phyloP scores from a whole-genome alignment of 2,888 invertebrate genomes.

The Sphaeridia pumilis region DNA sequence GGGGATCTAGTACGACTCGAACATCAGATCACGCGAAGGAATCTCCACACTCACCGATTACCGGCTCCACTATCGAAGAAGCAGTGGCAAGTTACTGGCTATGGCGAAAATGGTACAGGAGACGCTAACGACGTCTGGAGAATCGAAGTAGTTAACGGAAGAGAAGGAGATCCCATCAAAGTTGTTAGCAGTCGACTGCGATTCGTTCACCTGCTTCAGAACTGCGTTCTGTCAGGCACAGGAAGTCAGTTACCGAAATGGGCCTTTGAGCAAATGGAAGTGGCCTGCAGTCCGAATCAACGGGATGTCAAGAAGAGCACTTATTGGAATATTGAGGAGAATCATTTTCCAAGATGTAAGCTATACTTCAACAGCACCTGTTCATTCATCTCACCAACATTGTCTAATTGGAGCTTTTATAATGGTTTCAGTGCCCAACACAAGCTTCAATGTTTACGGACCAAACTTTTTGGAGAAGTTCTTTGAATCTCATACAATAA shows the following conservation, averaged over 20 bases:
- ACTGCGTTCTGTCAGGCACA: conserved; percentile 74
- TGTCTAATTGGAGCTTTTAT: too few relatives aligned
- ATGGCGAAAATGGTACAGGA: conserved; percentile 84
- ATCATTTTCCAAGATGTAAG: conserved; percentile 67
- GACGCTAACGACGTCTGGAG: conserved; percentile 95
- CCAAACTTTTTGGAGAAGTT: conserved; percentile 80
- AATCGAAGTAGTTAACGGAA: conserved; percentile 62
- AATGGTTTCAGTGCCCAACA: conserved; percentile 72
- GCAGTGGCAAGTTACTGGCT: conserved; percentile 85
- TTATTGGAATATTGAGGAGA: conserved; percentile 91
- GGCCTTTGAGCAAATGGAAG: conserved; percentile 91
- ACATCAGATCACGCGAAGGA: conserved; percentile 68
- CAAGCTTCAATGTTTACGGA: conserved; percentile 81
- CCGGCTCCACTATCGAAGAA: conserved; percentile 78
- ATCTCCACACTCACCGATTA: conserved; percentile 83
- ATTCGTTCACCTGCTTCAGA: conserved; percentile 75
- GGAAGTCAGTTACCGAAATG: conserved; percentile 90
- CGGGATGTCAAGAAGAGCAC: conserved; percentile 60
- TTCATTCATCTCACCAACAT: too few relatives aligned
- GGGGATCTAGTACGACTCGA: conserved; percentile 82
- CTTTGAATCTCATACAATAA: conserved; percentile 89
- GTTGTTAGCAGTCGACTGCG: conserved; percentile 74
- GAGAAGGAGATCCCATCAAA: conserved; percentile 60
- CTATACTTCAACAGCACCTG: not conserved
- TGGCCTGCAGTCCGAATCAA: conserved; percentile 82